Percentiles rank a stretch among this genome's conserved stretches.
These are phyloP conservation scores for Orussus abietinus DNA, from an alignment of 1,140 invertebrate genomes.

Conservation along the genomic window DNA sequence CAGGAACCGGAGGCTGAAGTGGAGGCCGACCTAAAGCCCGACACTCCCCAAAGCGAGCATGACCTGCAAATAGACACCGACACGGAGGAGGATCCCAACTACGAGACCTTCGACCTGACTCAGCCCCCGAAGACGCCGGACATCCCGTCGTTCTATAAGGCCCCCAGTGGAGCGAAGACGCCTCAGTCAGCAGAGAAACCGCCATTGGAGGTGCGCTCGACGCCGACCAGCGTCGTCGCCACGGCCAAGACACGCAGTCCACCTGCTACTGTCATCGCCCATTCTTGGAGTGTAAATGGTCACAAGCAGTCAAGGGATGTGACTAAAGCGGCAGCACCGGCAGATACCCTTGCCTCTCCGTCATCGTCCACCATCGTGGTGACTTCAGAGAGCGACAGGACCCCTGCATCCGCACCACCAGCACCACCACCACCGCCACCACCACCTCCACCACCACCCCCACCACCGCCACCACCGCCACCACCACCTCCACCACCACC, in stretches of 20 bases:
- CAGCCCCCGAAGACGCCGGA: slow-evolving; percentile 52
- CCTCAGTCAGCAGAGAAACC: slow-evolving; percentile 33
- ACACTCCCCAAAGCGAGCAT: slow-evolving; percentile 78
- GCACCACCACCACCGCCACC: no score
- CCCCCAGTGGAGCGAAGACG: slow-evolving; percentile 40
- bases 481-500: not conserved
- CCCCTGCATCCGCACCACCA: no score
- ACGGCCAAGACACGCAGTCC: slow-evolving; percentile 29
- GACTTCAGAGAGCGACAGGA: no score
- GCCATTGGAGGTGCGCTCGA: no score
- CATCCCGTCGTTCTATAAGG: slow-evolving; percentile 48
- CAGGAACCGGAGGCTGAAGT: slow-evolving; percentile 41
- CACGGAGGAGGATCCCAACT: slow-evolving; percentile 68
- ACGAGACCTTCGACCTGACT: slow-evolving; percentile 52
- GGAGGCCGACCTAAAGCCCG: slow-evolving; percentile 74
- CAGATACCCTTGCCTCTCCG: no score
- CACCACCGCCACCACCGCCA: not conserved
- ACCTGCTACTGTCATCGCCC: slow-evolving; percentile 38
- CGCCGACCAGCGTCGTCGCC: slow-evolving; percentile 18
- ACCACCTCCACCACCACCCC: no score
- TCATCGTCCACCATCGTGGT: no score
- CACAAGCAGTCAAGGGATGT: slow-evolving; percentile 26
- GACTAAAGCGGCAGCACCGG: slow-evolving; percentile 11
- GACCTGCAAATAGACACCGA: slow-evolving; percentile 85
- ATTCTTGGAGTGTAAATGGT: slow-evolving; percentile 43